These are phyloP conservation scores for Diorhabda sublineata DNA, from an alignment of 1,140 invertebrate species.

Conservation along the genomic window DNA sequence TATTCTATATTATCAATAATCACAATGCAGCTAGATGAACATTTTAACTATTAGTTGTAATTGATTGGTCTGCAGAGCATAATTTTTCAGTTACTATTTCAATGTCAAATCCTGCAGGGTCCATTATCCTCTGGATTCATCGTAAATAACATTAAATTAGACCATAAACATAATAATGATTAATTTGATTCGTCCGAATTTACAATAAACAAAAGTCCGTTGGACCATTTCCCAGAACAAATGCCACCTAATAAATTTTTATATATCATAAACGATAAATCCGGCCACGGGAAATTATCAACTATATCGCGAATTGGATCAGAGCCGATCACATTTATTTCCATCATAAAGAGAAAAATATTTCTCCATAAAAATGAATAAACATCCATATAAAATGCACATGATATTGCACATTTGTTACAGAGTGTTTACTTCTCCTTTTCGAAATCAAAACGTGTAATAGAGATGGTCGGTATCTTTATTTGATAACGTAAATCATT, in stretches of 20 bases:
- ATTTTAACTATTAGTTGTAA: too few relatives aligned
- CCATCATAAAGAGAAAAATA: slow-evolving; percentile 20
- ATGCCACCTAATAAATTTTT: slow-evolving; percentile 2
- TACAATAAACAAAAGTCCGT: not conserved
- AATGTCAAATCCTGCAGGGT: not conserved
- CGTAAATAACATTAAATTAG: not conserved
- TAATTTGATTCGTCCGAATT: not conserved
- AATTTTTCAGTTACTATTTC: not conserved
- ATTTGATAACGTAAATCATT: too few relatives aligned
- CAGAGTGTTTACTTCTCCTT: not conserved
- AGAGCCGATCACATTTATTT: not conserved
- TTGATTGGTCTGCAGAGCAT: too few relatives aligned
- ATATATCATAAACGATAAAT: slow-evolving; percentile 14
- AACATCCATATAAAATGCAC: slow-evolving; percentile 11
- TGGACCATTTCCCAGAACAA: not conserved
- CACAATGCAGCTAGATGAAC: too few relatives aligned
- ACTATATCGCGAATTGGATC: slow-evolving; percentile 12
- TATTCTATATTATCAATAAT: too few relatives aligned
- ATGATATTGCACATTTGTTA: slow-evolving; percentile 13
- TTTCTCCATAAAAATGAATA: slow-evolving; percentile 16
- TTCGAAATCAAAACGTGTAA: too few relatives aligned
- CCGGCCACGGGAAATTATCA: slow-evolving; percentile 11
- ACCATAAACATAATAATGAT: not conserved
- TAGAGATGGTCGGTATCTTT: too few relatives aligned
- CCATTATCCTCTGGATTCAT: not conserved